phyloP scores from a whole-genome alignment of 2,113 vertebrate species.

The Chamaetylas fuelleborni region DNA sequence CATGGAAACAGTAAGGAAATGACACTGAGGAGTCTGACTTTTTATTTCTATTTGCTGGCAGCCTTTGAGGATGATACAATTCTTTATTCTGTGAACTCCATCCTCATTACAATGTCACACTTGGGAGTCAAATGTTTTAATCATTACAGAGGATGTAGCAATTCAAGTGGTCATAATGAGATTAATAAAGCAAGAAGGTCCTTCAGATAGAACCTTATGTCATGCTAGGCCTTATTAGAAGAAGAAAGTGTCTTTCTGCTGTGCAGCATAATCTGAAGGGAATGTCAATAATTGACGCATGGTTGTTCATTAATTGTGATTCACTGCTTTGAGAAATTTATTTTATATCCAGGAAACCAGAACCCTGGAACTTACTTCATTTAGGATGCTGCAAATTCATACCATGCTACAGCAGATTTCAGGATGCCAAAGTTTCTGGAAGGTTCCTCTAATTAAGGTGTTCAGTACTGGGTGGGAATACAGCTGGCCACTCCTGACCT shows the following conservation, averaged over 20 bases:
- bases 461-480: not conserved
- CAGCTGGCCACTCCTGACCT: not conserved
- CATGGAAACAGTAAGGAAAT: not conserved
- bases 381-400: not conserved
- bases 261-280: slow-evolving; percentile 10
- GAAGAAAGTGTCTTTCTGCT: not conserved
- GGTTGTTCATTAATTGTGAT: slow-evolving; percentile 30
- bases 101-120: slow-evolving; percentile 39
- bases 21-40: not conserved
- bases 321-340: slow-evolving; percentile 20
- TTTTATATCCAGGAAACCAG: slow-evolving; percentile 9
- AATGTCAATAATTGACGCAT: not conserved
- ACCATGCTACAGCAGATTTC: not conserved
- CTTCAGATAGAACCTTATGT: slow-evolving; percentile 26
- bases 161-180: slow-evolving; percentile 56
- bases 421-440: not conserved
- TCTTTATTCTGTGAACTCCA: not conserved
- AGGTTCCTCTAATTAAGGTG: slow-evolving; percentile 12
- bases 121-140: slow-evolving; percentile 54
- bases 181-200: slow-evolving; percentile 60
- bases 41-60: not conserved
- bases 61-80: not conserved
- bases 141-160: slow-evolving; percentile 36
- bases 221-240: slow-evolving; percentile 39
- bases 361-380: not conserved